Base-by-base conservation (phyloP, 1,140 invertebrate genomes). In the Panulirus ornatus region DNA sequence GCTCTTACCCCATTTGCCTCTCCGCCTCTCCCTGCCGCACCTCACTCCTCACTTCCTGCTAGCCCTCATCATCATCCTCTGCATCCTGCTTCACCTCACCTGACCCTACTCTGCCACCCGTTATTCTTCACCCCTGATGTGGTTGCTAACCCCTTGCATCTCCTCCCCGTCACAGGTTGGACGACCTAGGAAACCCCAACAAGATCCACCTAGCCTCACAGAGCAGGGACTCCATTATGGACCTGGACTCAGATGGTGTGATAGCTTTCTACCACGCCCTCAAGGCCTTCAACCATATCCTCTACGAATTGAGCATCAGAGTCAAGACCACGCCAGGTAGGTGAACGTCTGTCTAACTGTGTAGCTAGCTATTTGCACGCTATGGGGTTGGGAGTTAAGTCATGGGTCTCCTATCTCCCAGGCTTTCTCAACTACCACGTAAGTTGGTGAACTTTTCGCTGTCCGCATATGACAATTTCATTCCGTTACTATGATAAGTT, bases 251-350 rank as follows among this genome's bases (percentile, higher is more conserved):
- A 11, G 79, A 73, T 5, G 58, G 36, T n/a, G 79, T 89, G n/a
- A 36, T 82, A 40, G 30, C 6, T 11, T 89, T 89, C 79, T 89
- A 89, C 79, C 40, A 71, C 27, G 88, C 88, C 30, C 63, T 89
- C 19, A 89, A 89, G 47, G 40, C 66, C 5, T 82, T 71, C 79
- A 83, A 83, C 47, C 34, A 83, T 30, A 83, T 75, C 38, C 78
- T 89, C 34, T 38, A 54, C 42, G 88, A 89, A 78, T 16, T n/a
- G 54, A 73, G 79, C 42, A 63, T 89, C 27, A 19, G 42, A 1
- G 79, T 89, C n/a, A 89, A 89, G 42, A 83, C 36, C 3, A 83
- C 83, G 38, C 88, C 88, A 44, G 88, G 88, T 89, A 2, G 42
- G 27, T 63, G 42, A 11, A 38, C 22, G 44, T 47, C 5, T 47